A percentile compares a stretch with the other conserved stretches of the same genome.
Conservation (phyloP, 2,888 invertebrate species). For the Gari tellinella region DNA sequence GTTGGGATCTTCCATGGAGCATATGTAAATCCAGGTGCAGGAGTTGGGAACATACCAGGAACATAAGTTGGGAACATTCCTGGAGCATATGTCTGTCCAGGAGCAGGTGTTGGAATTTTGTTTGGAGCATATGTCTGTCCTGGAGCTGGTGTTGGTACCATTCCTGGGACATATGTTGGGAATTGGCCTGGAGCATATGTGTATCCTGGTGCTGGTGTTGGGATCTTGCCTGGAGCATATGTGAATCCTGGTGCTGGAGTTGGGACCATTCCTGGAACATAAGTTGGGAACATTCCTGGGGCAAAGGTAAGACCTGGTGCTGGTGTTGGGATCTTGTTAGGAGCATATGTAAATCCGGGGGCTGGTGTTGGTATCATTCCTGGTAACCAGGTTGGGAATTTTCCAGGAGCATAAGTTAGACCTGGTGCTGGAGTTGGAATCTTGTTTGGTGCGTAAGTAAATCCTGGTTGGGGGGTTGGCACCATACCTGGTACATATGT, state of each 20-base stretch:
- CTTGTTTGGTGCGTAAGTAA: conserved; percentile 48
- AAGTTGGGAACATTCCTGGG: conserved; percentile 60
- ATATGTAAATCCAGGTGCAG: conserved; percentile 59
- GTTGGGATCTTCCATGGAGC: conserved; percentile 51
- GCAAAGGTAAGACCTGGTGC: conserved; percentile 60
- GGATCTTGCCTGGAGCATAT: conserved; percentile 49
- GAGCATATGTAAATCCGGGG: conserved; percentile 59
- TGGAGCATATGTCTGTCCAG: conserved; percentile 43
- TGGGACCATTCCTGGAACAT: conserved; percentile 53
- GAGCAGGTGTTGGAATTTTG: conserved; percentile 57
- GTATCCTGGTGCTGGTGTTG: conserved; percentile 54
- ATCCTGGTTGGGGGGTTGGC: conserved; percentile 50
- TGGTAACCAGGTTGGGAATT: conserved; percentile 48
- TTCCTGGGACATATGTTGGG: conserved; percentile 61
- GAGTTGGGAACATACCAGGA: conserved; percentile 61
- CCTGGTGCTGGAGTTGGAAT: conserved; percentile 52
- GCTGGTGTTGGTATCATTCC: conserved; percentile 62
- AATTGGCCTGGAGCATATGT: conserved; percentile 60
- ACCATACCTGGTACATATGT: conserved; percentile 34
- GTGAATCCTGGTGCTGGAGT: conserved; percentile 64
- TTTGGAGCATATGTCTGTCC: conserved; percentile 57
- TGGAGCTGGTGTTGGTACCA: conserved; percentile 62
- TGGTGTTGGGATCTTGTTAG: conserved; percentile 58
- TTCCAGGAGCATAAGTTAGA: conserved; percentile 44
- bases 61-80: conserved; percentile 55